Conservation (phyloP, 2,888 invertebrate species). For the Zeuzera pyrina region DNA sequence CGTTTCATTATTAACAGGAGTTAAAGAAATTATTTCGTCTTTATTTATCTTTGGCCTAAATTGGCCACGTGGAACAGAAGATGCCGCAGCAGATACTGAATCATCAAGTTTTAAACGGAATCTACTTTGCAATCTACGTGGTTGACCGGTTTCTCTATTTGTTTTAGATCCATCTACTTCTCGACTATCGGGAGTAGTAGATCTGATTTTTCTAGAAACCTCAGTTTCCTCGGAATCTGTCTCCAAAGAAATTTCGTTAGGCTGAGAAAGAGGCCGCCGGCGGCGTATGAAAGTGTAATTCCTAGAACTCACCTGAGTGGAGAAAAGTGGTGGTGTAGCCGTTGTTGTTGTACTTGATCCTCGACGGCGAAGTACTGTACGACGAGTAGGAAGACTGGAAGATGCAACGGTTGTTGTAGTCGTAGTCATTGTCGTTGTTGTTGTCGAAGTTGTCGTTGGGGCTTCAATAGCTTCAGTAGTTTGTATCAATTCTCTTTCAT, state of each 20-base stretch:
- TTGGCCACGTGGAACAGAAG: conserved; percentile 44
- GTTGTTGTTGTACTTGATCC: conserved; percentile 30
- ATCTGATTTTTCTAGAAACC: conserved; percentile 49
- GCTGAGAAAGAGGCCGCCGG: conserved; percentile 45
- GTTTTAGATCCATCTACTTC: conserved; percentile 35
- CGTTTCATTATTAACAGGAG: conserved; percentile 56
- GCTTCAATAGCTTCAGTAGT: conserved; percentile 27
- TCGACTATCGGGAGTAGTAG: conserved; percentile 63
- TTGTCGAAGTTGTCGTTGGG: conserved; percentile 32
- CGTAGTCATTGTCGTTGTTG: conserved; percentile 28
- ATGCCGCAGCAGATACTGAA: conserved; percentile 50
- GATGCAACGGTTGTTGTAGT: conserved; percentile 28
- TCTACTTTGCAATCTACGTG: conserved; percentile 37
- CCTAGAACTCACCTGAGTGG: conserved; percentile 72
- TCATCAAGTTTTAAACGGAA: conserved; percentile 36
- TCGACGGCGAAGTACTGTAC: conserved; percentile 15
- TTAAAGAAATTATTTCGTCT: conserved; percentile 70
- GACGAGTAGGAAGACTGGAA: conserved; percentile 29
- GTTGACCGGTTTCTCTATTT: conserved; percentile 21
- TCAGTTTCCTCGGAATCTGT: conserved; percentile 44
- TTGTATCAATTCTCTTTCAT: conserved; percentile 29
- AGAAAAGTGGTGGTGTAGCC: conserved; percentile 29
- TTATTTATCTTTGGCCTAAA: conserved; percentile 39
- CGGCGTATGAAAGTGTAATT: conserved; percentile 62
- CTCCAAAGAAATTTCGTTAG: conserved; percentile 57